Base-by-base conservation (phyloP, 2,888 invertebrate species). In the Schizotus pectinicornis region DNA sequence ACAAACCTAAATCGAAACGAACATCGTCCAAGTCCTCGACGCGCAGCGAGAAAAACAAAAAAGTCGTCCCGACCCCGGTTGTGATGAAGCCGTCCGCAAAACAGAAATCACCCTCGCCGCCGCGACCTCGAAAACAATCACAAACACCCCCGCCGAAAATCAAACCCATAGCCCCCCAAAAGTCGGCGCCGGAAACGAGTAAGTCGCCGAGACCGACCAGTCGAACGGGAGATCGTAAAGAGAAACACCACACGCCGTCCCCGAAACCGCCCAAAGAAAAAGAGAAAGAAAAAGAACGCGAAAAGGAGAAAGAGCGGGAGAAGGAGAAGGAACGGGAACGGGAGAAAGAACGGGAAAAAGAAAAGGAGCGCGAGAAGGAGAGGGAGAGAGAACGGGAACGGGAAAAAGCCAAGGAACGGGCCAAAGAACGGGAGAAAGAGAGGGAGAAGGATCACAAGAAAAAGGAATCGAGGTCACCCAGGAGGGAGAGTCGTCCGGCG, bases 261-360 rank as follows among this genome's bases (percentile, higher is more conserved):
- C 76, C 79, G n/a, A 77, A 74, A 62, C 61, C 67, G 6, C 61
- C 64, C 3, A 76, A 73, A 57, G 74, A 71, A 14, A 60, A 82
- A 54, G 69, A 69, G 9, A 74, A 76, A 9, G 79, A 79, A 59
- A 70, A 70, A 56, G 78, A 78, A 35, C 66, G 74, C 30, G 80
- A 79, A 54, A 65, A 72, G 36, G 80, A 81, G 67, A 70, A 75
- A 31, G 81, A 79, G 56, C 71, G 82, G 5, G 84, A 84, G 35
- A 81, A 80, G 66, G 85, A 85, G 61, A 82, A 82, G 38, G 85
- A 85, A 46, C 77, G 82, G 36, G 79, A 78, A 38, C 81, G 80
- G 69, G 83, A 85, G 46, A 83, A 83, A 55, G 81, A 83, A 69
- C 65, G 81, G 77, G 67, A 81, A 51, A 63, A 67, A 45, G 73